Evolutionary conservation across 2,888 invertebrate genomes (phyloP), one percentile per base, ranked within the genome.

Genomic region (Andrena bucephala): DNA sequence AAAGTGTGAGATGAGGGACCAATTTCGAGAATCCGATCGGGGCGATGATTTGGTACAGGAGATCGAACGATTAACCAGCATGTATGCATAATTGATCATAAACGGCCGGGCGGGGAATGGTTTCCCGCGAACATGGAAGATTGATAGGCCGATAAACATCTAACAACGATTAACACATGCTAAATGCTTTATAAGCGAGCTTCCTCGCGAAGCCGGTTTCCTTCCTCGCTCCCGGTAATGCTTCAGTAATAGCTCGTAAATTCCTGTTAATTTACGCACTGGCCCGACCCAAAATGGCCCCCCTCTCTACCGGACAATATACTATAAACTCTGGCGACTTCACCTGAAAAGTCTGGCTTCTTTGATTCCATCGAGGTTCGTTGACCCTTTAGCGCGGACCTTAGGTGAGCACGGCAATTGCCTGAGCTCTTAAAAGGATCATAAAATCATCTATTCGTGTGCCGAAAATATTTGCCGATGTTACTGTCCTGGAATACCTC

Each of bases 91-190:
- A 71, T 29, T 71, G 27, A 50, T 20, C 3, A 36, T 52, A 24
- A 42, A 42, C 29, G 42, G n/a, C 4, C n/a, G 52, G 6, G 60
- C 20, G 10, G 2, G n/a, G 24, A 31, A 66, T 16, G n/a, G 33
- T 20, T 27, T 20, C n/a, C 33, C 8, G 24, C 57, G 24, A 13
- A 7, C 0, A 5, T 3, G 1, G 2, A 33, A 52, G 10, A 36
- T 5, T 57, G 74, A 76, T 73, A 42, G 42, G 42, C 16, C 2
- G 74, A 73, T 73, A 76, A 63, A 1, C 6, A 76, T 76, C 63
- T 73, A 77, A 6, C 10, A 13, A 10, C 13, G 20, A 65, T 42
- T 42, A 36, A 16, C 3, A 8, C 33, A 20, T 3, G 33, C 6
- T 59, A 68, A 69, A 54, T 31, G 27, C 2, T 75, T 57, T 33